These are phyloP conservation scores for Sesamia inferens DNA, from an alignment of 2,888 invertebrate genomes.

Conservation along the genomic window DNA sequence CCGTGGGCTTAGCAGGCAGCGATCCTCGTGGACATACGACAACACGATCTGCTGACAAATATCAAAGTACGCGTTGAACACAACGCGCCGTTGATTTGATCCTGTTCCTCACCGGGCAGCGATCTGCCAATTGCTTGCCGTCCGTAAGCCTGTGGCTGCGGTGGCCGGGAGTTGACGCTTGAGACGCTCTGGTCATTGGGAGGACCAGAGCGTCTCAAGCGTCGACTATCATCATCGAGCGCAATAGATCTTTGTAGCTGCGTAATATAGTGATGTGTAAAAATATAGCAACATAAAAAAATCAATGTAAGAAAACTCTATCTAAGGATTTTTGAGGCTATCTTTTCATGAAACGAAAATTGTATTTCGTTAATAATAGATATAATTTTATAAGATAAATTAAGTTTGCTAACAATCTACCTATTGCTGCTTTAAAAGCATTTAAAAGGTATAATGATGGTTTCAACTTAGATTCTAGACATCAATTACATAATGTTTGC, in stretches of 20 bases:
- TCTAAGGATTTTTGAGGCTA: not conserved
- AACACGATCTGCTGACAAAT: no score
- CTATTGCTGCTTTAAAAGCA: slow-evolving; percentile 5
- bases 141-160: no score
- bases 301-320: not conserved
- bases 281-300: not conserved
- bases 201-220: no score
- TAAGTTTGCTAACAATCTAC: not conserved
- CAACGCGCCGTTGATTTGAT: no score
- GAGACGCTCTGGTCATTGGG: no score
- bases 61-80: no score
- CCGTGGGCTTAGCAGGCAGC: no score
- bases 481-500: slow-evolving; percentile 40
- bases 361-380: not conserved
- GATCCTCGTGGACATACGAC: no score
- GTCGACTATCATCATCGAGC: not conserved
- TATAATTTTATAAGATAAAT: not conserved
- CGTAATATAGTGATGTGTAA: not conserved
- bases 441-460: slow-evolving; percentile 24
- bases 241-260: not conserved
- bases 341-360: not conserved
- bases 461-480: slow-evolving; percentile 20
- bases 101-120: no score
- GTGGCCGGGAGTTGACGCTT: no score
- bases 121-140: no score